Base-by-base conservation (phyloP, 2,113 vertebrate species). In the Himantopus leucocephalus region DNA sequence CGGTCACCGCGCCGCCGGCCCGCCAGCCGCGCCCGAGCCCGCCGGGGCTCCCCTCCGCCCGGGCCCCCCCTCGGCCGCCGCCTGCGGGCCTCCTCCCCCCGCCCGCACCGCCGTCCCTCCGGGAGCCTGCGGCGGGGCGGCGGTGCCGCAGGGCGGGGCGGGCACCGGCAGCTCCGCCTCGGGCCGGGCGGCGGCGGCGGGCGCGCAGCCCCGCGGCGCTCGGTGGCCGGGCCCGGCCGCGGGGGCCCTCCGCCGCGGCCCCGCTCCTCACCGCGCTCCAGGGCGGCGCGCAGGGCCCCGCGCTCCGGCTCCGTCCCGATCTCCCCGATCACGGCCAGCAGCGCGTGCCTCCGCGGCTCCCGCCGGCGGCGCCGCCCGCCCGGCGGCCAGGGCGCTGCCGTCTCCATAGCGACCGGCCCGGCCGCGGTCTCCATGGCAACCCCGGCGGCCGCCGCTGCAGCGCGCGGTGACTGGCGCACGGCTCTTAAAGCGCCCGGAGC, bases 361-460 rank as follows among this genome's bases (percentile, higher is more conserved):
- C 96, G 92, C 34, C n/a, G n/a, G n/a, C 81, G 93, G n/a, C 81
- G 93, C 75, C 22, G 92, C 32, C 79, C 92, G 92, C 87, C 88
- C 15, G 91, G 88, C 64, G 91, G 97, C 96, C 97, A 92, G 12
- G 70, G 89, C 71, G 94, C 85, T 75, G 92, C 91, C 91, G 98
- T 99, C 97, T 98, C 99, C 99, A 99, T 99, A 98, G 98, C 97
- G 98, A 99, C 99, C 78, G 96, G 96, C 98, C 95, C 90, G 63
- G 96, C 97, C 96, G 98, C 96, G 86, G 98, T 99, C 98, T 98
- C 99, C 99, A 99, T 99, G 98, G 99, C 98, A 99, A 99, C 99
- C 96, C 97, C 96, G n/a, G 93, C 96, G 90, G 91, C 95, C 5
- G 89, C 35, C 13, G 86, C 96, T 84, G 93, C 97, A 55, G 95